Conservation (phyloP, 2,113 vertebrate species). For the Syngnathus floridae region DNA sequence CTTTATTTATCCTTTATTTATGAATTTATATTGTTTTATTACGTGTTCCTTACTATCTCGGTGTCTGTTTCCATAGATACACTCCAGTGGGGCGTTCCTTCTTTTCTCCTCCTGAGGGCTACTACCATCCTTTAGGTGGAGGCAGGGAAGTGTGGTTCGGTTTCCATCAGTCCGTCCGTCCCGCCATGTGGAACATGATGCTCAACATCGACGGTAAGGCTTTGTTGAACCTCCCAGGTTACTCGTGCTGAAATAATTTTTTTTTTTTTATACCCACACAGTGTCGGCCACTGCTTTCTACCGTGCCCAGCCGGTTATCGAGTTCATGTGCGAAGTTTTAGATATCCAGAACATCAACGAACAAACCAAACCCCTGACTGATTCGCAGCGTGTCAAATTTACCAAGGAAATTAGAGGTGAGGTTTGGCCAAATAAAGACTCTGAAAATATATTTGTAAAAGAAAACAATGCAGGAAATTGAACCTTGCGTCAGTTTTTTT, state of each 20-base stretch:
- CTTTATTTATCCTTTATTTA: background rate
- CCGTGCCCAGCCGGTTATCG: constrained; percentile 95
- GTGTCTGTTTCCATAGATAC: constrained; percentile 72
- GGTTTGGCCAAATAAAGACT: background rate
- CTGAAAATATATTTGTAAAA: background rate
- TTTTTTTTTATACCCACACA: constrained; percentile 49
- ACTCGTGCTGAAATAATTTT: too few species aligned
- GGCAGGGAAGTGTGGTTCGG: constrained; percentile 98
- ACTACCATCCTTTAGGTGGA: constrained; percentile 96
- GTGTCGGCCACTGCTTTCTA: constrained; percentile 98
- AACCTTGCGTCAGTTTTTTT: background rate
- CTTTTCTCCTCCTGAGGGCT: constrained; percentile 96
- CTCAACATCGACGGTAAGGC: constrained; percentile 93
- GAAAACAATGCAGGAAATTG: background rate
- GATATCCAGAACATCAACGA: constrained; percentile 99
- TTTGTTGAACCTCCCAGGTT: too few species aligned
- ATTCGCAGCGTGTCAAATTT: constrained; percentile 98
- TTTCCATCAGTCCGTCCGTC: constrained; percentile 97
- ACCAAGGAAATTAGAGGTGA: constrained; percentile 99
- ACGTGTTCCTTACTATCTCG: background rate
- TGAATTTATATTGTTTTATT: background rate
- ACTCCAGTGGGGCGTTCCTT: constrained; percentile 97
- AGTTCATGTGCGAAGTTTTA: constrained; percentile 98
- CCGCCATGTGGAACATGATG: constrained; percentile 99
- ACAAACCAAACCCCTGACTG: constrained; percentile 94